A percentile compares a stretch with the other conserved stretches of the same genome.
phyloP scores from a whole-genome alignment of 2,888 invertebrate genomes.

The Nemotelus nigrinus region DNA sequence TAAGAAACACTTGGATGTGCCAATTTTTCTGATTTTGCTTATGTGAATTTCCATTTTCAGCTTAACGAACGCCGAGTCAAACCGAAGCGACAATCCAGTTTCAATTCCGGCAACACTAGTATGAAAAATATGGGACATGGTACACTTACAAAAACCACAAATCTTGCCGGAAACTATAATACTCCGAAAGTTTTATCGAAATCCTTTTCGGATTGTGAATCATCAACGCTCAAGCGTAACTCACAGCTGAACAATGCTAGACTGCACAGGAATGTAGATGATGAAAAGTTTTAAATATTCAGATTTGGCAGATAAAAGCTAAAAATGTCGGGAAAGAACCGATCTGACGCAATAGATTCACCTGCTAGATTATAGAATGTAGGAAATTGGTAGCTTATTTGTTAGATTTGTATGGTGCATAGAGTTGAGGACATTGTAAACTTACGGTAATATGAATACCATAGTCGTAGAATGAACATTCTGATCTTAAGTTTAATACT shows the following conservation, averaged over 20 bases:
- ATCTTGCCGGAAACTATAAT: conserved; percentile 70
- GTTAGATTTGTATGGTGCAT: too few relatives aligned
- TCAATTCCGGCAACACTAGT: conserved; percentile 68
- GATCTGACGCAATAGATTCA: background rate
- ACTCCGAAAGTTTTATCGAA: conserved; percentile 76
- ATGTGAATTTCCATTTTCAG: conserved; percentile 54
- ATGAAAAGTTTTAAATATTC: conserved; percentile 61
- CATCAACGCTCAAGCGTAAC: conserved; percentile 79
- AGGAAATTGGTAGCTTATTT: too few relatives aligned
- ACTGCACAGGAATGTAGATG: conserved; percentile 59
- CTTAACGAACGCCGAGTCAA: conserved; percentile 64
- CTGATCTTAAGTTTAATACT: too few relatives aligned
- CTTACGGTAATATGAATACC: too few relatives aligned
- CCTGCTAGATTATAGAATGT: too few relatives aligned
- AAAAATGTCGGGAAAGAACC: background rate
- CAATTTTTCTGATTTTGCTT: too few relatives aligned
- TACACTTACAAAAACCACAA: conserved; percentile 69
- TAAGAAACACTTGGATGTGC: conserved; percentile 62
- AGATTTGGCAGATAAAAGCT: too few relatives aligned
- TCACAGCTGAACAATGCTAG: conserved; percentile 74
- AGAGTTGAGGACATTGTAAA: too few relatives aligned
- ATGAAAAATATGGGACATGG: conserved; percentile 62
- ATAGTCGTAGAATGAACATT: too few relatives aligned
- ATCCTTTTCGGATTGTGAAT: conserved; percentile 78
- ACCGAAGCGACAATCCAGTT: conserved; percentile 76